These are phyloP conservation scores for Drosophila sordidapex DNA, from an alignment of 2,888 invertebrate genomes.

Conservation along the genomic window DNA sequence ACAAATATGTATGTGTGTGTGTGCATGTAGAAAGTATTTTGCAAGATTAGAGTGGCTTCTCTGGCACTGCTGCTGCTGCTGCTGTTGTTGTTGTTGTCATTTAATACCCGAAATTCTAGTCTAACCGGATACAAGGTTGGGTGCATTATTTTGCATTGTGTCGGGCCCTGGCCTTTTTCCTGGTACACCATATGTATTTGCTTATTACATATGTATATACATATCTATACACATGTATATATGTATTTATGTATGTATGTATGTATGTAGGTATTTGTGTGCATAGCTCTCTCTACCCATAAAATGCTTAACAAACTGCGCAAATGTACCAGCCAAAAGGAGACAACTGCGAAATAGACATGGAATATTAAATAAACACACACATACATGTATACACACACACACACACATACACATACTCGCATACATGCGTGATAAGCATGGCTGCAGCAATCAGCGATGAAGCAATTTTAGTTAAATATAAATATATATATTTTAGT, in stretches of 20 bases:
- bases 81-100: constrained; percentile 58
- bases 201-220: background rate
- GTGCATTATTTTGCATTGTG: constrained; percentile 80
- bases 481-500: background rate
- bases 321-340: constrained; percentile 1
- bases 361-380: background rate
- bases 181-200: constrained; percentile 40
- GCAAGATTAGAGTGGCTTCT: constrained; percentile 71
- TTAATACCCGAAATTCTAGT: constrained; percentile 83
- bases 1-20: constrained; percentile 3
- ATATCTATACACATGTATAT: background rate
- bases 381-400: background rate
- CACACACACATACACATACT: background rate
- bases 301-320: constrained; percentile 16
- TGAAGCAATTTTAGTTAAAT: background rate
- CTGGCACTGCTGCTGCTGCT: constrained; percentile 23
- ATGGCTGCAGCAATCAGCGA: background rate
- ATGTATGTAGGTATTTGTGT: constrained; percentile 9
- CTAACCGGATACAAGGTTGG: constrained; percentile 82
- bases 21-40: constrained; percentile 38
- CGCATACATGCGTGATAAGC: background rate
- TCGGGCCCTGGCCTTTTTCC: constrained; percentile 56
- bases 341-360: background rate
- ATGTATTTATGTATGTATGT: background rate
- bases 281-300: constrained; percentile 3